A percentile compares a stretch with the other conserved stretches of the same genome.
Conservation (phyloP, 2,113 vertebrate species). For the Trochalopteron elliotii region DNA sequence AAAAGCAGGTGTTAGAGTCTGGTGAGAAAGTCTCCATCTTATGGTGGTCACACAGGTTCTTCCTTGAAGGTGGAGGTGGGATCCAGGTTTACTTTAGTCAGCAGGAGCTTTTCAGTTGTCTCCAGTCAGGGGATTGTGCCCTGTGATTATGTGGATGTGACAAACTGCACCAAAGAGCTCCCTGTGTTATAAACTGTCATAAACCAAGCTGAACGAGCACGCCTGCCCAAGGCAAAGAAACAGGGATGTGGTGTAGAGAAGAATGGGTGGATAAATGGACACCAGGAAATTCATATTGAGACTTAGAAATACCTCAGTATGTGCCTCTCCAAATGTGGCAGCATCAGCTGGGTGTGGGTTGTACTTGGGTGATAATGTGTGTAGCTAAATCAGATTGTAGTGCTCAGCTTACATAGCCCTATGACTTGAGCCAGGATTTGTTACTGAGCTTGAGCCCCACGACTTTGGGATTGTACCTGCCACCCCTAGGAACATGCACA, state of each 20-base stretch:
- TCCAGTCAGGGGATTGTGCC: background rate
- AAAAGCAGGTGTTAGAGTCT: background rate
- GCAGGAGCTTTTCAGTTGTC: background rate
- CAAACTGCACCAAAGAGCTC: background rate
- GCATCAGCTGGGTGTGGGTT: background rate
- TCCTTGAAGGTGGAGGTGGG: background rate
- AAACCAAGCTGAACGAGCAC: fast-evolving
- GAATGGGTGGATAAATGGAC: background rate
- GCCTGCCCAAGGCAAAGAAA: background rate
- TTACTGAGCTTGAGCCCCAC: background rate
- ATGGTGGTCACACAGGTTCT: background rate
- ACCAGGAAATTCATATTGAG: background rate
- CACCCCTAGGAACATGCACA: background rate
- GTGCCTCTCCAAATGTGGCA: background rate
- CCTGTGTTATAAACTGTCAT: background rate
- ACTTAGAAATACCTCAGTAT: background rate
- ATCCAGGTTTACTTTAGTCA: background rate
- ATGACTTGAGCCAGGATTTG: background rate
- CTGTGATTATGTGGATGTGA: background rate
- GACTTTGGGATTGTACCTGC: background rate
- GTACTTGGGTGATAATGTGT: background rate
- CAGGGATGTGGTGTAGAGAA: background rate
- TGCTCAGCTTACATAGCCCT: background rate
- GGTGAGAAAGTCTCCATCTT: background rate
- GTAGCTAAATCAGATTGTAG: background rate